Percentiles rank a stretch among this genome's conserved stretches.
Evolutionary conservation across 2,797 vertebrate genomes (phyloP).

Genomic region (Botia kubotai): DNA sequence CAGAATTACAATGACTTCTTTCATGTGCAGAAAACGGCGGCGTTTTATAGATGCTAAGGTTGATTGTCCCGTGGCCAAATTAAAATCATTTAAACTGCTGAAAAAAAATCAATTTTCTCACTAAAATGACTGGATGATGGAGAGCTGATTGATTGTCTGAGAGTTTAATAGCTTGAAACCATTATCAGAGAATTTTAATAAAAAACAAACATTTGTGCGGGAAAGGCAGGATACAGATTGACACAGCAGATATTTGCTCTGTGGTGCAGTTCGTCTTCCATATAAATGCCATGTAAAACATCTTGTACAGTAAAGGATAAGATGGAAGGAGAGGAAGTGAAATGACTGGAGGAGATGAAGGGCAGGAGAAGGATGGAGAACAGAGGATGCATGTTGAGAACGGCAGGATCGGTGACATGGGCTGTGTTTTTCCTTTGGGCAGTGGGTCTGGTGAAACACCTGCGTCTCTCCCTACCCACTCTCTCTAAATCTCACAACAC

Average conservation of each 20-base stretch:
- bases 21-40: neutral
- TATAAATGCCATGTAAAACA: neutral
- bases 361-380: slow-evolving; percentile 8
- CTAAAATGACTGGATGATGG: slow-evolving; percentile 15
- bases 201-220: slow-evolving; percentile 30
- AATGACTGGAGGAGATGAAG: slow-evolving; percentile 4
- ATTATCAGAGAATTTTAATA: slow-evolving; percentile 42
- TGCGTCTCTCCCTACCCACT: slow-evolving; percentile 51
- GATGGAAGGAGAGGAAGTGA: neutral
- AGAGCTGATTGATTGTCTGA: slow-evolving; percentile 48
- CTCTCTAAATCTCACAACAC: slow-evolving; percentile 29
- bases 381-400: slow-evolving; percentile 18
- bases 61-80: neutral
- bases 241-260: neutral
- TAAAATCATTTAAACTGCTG: slow-evolving; percentile 1
- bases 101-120: slow-evolving; percentile 22
- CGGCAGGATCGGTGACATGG: slow-evolving; percentile 36
- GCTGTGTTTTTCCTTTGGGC: slow-evolving; percentile 53
- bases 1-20: neutral
- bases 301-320: neutral
- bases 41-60: neutral
- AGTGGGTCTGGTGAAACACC: slow-evolving; percentile 56
- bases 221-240: slow-evolving; percentile 23
- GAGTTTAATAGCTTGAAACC: slow-evolving; percentile 46
- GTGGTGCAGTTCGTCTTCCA: no score